Evolutionary conservation across 1,140 invertebrate species (phyloP).

Genomic region (Chironomus tepperi): DNA sequence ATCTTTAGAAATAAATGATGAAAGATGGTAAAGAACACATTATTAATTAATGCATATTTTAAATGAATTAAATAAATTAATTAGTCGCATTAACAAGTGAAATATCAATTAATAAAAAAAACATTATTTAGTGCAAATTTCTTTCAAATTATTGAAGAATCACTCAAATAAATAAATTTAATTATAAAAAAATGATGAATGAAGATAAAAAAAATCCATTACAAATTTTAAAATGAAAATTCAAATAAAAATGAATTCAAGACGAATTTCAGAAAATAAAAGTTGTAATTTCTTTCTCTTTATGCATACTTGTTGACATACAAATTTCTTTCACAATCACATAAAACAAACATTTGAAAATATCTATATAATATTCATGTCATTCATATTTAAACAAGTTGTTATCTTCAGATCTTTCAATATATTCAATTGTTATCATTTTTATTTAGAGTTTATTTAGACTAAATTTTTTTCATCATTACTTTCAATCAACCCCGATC

Average conservation of each 20-base stretch:
- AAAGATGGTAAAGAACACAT: not conserved
- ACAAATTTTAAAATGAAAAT: conserved; percentile 19
- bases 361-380: too few relatives aligned
- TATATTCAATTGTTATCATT: too few relatives aligned
- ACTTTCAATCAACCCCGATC: too few relatives aligned
- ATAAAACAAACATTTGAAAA: too few relatives aligned
- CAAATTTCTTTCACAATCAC: too few relatives aligned
- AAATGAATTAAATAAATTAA: conserved; percentile 17
- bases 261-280: not conserved
- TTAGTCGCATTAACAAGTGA: conserved; percentile 19
- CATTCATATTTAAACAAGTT: too few relatives aligned
- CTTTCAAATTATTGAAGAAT: conserved; percentile 3
- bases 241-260: conserved; percentile 6
- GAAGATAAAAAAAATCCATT: not conserved
- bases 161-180: not conserved
- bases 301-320: not conserved
- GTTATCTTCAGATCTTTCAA: too few relatives aligned
- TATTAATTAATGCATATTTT: conserved; percentile 5
- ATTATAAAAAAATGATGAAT: not conserved
- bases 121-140: conserved; percentile 20
- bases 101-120: conserved; percentile 17
- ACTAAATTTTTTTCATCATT: too few relatives aligned
- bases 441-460: too few relatives aligned
- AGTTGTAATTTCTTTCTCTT: not conserved
- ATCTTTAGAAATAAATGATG: not conserved